Evolutionary conservation across 2,113 vertebrate genomes (phyloP).

Genomic region (Amia ocellicauda): DNA sequence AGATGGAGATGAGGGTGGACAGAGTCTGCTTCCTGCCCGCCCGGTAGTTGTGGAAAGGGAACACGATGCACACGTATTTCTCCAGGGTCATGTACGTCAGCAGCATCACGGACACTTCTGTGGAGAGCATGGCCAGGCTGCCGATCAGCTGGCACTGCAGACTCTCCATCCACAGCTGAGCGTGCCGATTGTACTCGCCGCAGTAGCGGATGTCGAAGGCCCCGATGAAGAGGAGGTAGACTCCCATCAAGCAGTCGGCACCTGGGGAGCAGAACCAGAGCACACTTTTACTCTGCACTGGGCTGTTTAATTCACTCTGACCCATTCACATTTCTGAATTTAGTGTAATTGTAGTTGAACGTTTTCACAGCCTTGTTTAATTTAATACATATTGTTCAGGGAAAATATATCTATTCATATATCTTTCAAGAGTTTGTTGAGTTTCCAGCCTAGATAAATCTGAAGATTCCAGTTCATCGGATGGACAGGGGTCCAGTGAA

Average conservation of each 20-base stretch:
- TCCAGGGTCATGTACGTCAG: conserved; percentile 61
- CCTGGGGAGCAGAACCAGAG: conserved; percentile 31
- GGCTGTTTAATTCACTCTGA: too few relatives aligned
- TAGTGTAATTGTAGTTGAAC: too few relatives aligned
- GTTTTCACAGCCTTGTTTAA: too few relatives aligned
- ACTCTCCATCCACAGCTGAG: conserved; percentile 61
- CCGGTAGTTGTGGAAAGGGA: conserved; percentile 53
- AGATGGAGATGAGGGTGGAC: conserved; percentile 45
- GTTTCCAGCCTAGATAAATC: too few relatives aligned
- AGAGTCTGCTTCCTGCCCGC: conserved; percentile 49
- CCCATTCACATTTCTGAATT: too few relatives aligned
- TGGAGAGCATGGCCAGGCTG: conserved; percentile 59
- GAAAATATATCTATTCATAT: too few relatives aligned
- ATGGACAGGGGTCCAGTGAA: too few relatives aligned
- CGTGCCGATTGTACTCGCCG: conserved; percentile 57
- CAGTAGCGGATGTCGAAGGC: conserved; percentile 57
- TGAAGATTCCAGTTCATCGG: too few relatives aligned
- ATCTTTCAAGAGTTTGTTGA: too few relatives aligned
- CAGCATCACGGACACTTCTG: conserved; percentile 57
- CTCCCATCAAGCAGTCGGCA: conserved; percentile 61
- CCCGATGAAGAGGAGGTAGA: conserved; percentile 59
- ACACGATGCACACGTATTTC: conserved; percentile 59
- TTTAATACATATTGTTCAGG: too few relatives aligned
- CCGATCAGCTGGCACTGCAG: conserved; percentile 58
- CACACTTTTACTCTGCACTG: too few relatives aligned